These are phyloP conservation scores for Phylloscopus trochiloides DNA, from an alignment of 2,113 vertebrate species.

Conservation along the genomic window DNA sequence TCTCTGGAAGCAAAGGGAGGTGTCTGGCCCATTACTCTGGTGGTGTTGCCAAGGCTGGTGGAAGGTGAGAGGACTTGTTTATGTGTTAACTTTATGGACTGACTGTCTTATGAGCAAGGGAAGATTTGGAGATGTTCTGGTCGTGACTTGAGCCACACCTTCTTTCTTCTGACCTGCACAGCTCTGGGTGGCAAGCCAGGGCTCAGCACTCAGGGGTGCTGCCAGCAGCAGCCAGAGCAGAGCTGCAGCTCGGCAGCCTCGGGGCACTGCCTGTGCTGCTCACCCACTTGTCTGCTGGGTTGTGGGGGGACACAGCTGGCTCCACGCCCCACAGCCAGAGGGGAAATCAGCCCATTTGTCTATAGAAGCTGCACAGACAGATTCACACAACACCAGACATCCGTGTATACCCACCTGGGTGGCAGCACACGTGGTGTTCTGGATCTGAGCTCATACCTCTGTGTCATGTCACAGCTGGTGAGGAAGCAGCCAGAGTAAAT, in stretches of 20 bases:
- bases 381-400: neutral
- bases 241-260: accelerated
- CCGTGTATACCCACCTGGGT: accelerated
- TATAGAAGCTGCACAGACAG: neutral
- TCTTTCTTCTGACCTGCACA: neutral
- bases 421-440: neutral
- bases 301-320: neutral
- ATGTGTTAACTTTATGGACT: neutral
- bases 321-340: neutral
- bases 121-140: neutral
- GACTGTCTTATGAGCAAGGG: neutral
- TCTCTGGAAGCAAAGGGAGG: neutral
- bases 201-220: neutral
- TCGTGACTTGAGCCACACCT: neutral
- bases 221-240: neutral
- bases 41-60: neutral
- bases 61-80: neutral
- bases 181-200: neutral
- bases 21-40: neutral
- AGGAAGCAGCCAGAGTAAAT: neutral
- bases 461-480: neutral
- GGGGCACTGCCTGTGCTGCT: accelerated
- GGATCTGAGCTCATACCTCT: neutral
- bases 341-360: accelerated
- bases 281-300: accelerated